Evolutionary conservation across 2,113 vertebrate genomes (phyloP).

Genomic region (Myotis davidii): DNA sequence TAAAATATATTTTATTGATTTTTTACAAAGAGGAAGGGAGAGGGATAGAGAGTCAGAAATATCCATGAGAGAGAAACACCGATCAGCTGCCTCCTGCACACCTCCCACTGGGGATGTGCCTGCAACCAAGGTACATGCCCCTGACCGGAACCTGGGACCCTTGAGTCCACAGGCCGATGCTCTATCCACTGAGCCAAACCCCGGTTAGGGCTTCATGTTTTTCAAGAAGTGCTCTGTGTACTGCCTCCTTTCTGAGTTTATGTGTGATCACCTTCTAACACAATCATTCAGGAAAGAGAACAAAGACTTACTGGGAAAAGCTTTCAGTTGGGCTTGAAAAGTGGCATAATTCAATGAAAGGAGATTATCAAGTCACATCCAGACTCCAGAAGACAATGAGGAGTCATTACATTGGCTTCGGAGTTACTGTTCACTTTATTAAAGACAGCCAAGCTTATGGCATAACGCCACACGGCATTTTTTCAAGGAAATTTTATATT

Average conservation of each 20-base stretch:
- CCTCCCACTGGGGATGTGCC: too few relatives aligned
- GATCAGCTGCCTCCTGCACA: too few relatives aligned
- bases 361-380: conserved; percentile 11
- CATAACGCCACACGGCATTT: background rate
- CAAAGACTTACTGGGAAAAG: background rate
- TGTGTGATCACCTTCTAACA: background rate
- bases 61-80: too few relatives aligned
- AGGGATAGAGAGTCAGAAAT: too few relatives aligned
- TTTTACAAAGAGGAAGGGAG: too few relatives aligned
- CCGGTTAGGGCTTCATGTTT: background rate
- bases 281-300: background rate
- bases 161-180: too few relatives aligned
- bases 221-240: background rate
- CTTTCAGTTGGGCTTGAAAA: background rate
- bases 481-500: background rate
- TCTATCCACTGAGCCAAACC: too few relatives aligned
- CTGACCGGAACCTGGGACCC: too few relatives aligned
- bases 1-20: too few relatives aligned
- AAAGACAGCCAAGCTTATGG: background rate
- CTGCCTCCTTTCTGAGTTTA: background rate
- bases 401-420: conserved; percentile 39
- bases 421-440: conserved; percentile 29
- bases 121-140: too few relatives aligned
- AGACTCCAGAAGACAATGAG: conserved; percentile 12
- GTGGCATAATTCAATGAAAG: background rate